These are phyloP conservation scores for Drosophila mulleri DNA, from an alignment of 2,888 invertebrate genomes.

Conservation along the genomic window DNA sequence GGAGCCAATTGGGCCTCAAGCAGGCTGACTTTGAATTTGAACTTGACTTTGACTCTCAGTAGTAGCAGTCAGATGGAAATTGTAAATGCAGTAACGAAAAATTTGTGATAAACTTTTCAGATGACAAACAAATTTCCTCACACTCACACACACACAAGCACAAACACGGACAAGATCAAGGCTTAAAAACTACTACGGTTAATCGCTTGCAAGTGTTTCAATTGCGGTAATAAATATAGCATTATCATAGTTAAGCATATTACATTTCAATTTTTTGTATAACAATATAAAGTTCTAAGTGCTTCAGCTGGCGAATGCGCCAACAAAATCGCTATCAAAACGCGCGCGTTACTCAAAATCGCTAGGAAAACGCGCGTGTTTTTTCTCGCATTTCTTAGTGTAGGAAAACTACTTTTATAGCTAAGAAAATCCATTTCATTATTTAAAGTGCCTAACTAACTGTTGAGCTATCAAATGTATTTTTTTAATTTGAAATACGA, in stretches of 20 bases:
- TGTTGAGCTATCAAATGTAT: conserved; percentile 47
- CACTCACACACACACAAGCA: conserved; percentile 17
- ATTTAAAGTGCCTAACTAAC: conserved; percentile 55
- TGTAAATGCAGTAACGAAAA: conserved; percentile 46
- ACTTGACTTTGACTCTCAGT: conserved; percentile 3
- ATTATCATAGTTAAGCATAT: conserved; percentile 48
- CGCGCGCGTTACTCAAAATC: conserved; percentile 34
- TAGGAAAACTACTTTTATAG: conserved; percentile 11
- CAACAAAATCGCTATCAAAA: conserved; percentile 26
- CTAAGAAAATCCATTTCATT: conserved; percentile 35
- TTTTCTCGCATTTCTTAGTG: conserved; percentile 42
- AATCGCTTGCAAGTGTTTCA: conserved; percentile 56
- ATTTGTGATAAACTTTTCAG: conserved; percentile 72
- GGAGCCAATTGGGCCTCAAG: conserved; percentile 83
- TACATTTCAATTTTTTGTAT: conserved; percentile 47
- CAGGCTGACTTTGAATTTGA: conserved; percentile 67
- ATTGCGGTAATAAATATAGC: conserved; percentile 39
- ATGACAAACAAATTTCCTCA: conserved; percentile 65
- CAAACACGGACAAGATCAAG: conserved; percentile 21
- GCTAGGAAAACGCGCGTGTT: conserved; percentile 34
- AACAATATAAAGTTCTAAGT: conserved; percentile 28
- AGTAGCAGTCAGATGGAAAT: conserved; percentile 41
- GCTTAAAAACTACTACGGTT: conserved; percentile 41
- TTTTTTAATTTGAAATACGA: conserved; percentile 46
- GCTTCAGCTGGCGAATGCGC: conserved; percentile 40